Conservation (phyloP, 2,113 vertebrate species). For the Crotalus tigris region DNA sequence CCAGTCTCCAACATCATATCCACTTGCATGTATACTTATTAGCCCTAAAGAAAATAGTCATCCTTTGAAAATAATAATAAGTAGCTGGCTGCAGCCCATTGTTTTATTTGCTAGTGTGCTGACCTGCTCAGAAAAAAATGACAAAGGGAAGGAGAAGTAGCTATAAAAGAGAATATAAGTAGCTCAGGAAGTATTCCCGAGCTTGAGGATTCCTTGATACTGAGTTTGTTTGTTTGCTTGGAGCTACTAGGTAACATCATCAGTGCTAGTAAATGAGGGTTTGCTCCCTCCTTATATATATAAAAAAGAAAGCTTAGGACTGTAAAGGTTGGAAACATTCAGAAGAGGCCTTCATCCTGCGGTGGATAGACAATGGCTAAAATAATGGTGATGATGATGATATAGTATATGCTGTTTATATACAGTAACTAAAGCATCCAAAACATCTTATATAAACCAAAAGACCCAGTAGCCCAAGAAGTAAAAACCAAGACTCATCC, state of each 20-base stretch:
- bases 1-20: neutral
- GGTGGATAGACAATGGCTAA: too few species aligned
- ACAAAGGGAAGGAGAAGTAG: neutral
- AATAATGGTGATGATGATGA: too few species aligned
- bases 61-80: neutral
- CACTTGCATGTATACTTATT: neutral
- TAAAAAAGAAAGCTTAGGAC: too few species aligned
- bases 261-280: neutral
- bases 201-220: neutral
- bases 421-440: neutral
- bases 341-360: too few species aligned
- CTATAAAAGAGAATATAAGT: neutral
- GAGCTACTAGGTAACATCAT: neutral
- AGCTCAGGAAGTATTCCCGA: neutral
- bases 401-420: neutral
- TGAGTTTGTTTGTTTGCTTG: neutral
- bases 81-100: neutral
- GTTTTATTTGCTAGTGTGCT: neutral
- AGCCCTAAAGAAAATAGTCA: neutral
- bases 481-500: neutral
- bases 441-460: neutral
- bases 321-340: too few species aligned
- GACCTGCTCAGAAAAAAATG: neutral
- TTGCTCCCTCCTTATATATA: neutral
- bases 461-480: neutral